Percentiles rank a stretch among this genome's conserved stretches.
These are phyloP conservation scores for Ernsta delagoae DNA, from an alignment of 2,888 invertebrate genomes.

Conservation along the genomic window DNA sequence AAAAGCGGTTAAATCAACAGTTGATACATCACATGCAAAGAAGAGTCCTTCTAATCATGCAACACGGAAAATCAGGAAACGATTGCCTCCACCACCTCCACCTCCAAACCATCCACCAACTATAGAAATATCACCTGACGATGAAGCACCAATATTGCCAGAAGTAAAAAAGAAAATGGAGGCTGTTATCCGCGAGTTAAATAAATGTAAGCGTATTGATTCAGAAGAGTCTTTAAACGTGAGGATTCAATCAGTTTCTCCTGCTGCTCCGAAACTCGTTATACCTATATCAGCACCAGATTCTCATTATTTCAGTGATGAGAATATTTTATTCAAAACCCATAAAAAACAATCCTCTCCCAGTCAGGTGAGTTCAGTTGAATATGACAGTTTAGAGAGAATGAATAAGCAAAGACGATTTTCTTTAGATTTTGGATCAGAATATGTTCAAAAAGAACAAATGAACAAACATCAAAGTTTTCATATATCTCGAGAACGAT, in stretches of 20 bases:
- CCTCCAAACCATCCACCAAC: slow-evolving; percentile 53
- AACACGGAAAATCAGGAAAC: slow-evolving; percentile 70
- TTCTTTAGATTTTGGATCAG: slow-evolving; percentile 71
- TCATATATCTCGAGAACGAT: slow-evolving; percentile 57
- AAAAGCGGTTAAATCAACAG: neutral
- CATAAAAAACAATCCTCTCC: slow-evolving; percentile 55
- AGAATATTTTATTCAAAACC: slow-evolving; percentile 58
- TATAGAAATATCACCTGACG: slow-evolving; percentile 46
- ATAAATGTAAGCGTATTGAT: slow-evolving; percentile 70
- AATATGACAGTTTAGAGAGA: slow-evolving; percentile 74
- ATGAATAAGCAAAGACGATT: slow-evolving; percentile 66
- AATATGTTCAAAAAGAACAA: slow-evolving; percentile 69
- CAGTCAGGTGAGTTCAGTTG: slow-evolving; percentile 56
- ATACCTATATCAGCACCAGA: slow-evolving; percentile 78
- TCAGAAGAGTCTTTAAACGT: slow-evolving; percentile 59
- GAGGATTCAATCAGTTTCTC: slow-evolving; percentile 46
- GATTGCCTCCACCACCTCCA: slow-evolving; percentile 76
- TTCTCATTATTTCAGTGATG: slow-evolving; percentile 69
- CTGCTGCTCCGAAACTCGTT: slow-evolving; percentile 69
- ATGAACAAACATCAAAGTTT: slow-evolving; percentile 54
- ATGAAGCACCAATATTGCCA: slow-evolving; percentile 73
- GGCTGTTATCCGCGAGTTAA: slow-evolving; percentile 85
- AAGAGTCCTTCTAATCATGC: slow-evolving; percentile 64
- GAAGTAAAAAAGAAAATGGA: slow-evolving; percentile 86
- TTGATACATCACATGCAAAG: slow-evolving; percentile 43